Conservation (phyloP, 2,888 invertebrate genomes). For the Hirtodrosophila histrioides region DNA sequence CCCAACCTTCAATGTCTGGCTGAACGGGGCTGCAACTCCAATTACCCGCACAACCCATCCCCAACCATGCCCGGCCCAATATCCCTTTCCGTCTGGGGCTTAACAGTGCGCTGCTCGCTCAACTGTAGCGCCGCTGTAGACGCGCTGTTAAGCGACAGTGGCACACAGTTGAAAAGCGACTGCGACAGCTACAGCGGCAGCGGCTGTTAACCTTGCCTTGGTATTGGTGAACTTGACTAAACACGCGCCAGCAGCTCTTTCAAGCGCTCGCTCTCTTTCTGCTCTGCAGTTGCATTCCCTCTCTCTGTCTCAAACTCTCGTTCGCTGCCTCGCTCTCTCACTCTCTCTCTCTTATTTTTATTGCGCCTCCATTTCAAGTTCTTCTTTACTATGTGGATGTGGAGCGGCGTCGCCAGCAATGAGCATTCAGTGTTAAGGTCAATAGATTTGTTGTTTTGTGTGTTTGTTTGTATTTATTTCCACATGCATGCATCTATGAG, state of each 20-base stretch:
- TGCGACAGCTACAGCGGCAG: slow-evolving; percentile 18
- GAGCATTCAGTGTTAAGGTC: slow-evolving; percentile 82
- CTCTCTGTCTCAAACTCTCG: slow-evolving; percentile 12
- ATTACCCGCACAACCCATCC: slow-evolving; percentile 31
- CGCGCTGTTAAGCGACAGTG: slow-evolving; percentile 54
- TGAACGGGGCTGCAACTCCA: slow-evolving; percentile 56
- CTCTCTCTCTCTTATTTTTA: slow-evolving; percentile 5
- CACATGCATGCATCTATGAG: slow-evolving; percentile 48
- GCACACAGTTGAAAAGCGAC: slow-evolving; percentile 19
- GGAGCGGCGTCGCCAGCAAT: slow-evolving; percentile 38
- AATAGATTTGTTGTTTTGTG: slow-evolving; percentile 61
- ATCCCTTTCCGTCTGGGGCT: slow-evolving; percentile 22
- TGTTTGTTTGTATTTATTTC: slow-evolving; percentile 8
- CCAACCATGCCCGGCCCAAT: slow-evolving; percentile 11
- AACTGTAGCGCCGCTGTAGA: slow-evolving; percentile 65
- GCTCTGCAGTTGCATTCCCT: slow-evolving; percentile 15
- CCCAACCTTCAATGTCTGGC: slow-evolving; percentile 56
- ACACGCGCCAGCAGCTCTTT: slow-evolving; percentile 49
- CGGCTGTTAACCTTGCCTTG: slow-evolving; percentile 54
- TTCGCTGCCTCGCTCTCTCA: slow-evolving; percentile 4
- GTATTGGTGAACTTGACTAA: slow-evolving; percentile 79
- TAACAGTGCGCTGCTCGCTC: slow-evolving; percentile 61
- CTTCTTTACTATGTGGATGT: slow-evolving; percentile 38
- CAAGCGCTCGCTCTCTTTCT: slow-evolving; percentile 25
- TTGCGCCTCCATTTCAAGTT: slow-evolving; percentile 50